Base-by-base conservation (phyloP, 2,113 vertebrate genomes). In the Garra rufa region DNA sequence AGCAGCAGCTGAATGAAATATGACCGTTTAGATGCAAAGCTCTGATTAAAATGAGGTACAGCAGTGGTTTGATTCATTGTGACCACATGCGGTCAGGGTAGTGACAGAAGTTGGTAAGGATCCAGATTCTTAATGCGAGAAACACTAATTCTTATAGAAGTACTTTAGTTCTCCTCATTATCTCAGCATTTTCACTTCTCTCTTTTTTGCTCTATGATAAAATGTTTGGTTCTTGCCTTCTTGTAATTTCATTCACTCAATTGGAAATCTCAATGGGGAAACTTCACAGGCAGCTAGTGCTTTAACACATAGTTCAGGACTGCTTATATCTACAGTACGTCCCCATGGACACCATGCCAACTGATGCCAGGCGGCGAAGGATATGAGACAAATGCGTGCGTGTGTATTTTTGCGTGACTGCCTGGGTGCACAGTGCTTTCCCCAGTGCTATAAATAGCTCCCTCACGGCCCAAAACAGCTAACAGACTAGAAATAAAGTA, bases 391-490 rank as follows among this genome's bases (percentile, higher is more conserved):
- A 75, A 81, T 87, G 87, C 73, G 55, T 89, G 79, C 86, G 84
- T 77, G 43, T 57, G 81, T 48, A 48, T 73, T 67, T 57, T 63
- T 43, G 55, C 34, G 79, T 73, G 83, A 82, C 73, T 86, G 85
- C 67, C 50, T 80, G 67, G 78, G 81, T 83, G 74, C 59, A 48
- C 61, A 50, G 44, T 41, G 44, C 78, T 63, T 76, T 74, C 88
- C 83, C 70, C 74, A 6, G 63, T 69, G 85, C 91, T 94, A 94
- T 94, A 89, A 91, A 92, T 90, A 89, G 89, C 80, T 89, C 82
- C 82, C 79, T 85, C 41, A 84, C 81, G 73, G 81, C 87, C 88
- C 85, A 88, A 93, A 92, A 93, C 88, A 92, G 88, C 84, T 8
- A 85, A 87, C 85, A 91, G 86, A 83, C 89, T 84, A 83, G 89